Percentiles rank a stretch among this genome's conserved stretches.
These are phyloP conservation scores for Brachionichthys hirsutus DNA, from an alignment of 2,113 vertebrate species.

Conservation along the genomic window DNA sequence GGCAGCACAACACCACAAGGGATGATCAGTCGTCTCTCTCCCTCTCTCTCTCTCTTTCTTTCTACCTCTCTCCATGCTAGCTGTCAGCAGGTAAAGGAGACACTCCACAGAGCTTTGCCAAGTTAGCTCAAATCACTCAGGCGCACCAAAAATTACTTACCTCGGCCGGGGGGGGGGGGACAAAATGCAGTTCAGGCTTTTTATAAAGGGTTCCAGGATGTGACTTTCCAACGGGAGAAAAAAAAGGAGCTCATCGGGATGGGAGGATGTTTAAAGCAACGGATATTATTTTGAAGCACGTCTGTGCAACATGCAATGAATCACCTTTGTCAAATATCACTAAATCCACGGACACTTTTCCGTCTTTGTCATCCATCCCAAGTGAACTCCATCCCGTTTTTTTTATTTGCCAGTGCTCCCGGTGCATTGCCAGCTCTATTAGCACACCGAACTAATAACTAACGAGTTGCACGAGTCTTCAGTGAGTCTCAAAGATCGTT, in stretches of 20 bases:
- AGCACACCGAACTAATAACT: too few species aligned
- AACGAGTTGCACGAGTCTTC: too few species aligned
- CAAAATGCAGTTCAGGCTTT: conserved; percentile 48
- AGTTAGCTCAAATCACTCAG: conserved; percentile 67
- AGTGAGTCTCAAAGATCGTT: too few species aligned
- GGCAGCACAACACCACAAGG: conserved; percentile 60
- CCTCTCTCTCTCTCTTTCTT: conserved; percentile 52
- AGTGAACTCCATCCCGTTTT: conserved; percentile 20
- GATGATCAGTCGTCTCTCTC: conserved; percentile 52
- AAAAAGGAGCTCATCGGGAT: conserved; percentile 8
- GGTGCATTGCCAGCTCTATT: conserved; percentile 21
- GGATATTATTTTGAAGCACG: conserved; percentile 12
- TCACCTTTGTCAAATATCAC: conserved; percentile 12
- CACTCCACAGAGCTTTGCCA: conserved; percentile 79
- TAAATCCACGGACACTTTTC: conserved; percentile 1
- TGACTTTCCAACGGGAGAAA: conserved; percentile 9
- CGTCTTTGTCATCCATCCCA: conserved; percentile 19
- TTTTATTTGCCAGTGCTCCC: conserved; percentile 8
- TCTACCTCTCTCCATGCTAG: conserved; percentile 68
- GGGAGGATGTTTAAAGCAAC: conserved; percentile 30
- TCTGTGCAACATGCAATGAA: conserved; percentile 16
- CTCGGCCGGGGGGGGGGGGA: conserved; percentile 1
- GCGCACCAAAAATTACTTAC: conserved; percentile 44
- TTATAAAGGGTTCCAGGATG: conserved; percentile 26
- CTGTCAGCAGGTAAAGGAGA: conserved; percentile 87